A percentile compares a stretch with the other conserved stretches of the same genome.
These are phyloP conservation scores for Diadegma fenestrale DNA, from an alignment of 2,888 invertebrate genomes.

Conservation along the genomic window DNA sequence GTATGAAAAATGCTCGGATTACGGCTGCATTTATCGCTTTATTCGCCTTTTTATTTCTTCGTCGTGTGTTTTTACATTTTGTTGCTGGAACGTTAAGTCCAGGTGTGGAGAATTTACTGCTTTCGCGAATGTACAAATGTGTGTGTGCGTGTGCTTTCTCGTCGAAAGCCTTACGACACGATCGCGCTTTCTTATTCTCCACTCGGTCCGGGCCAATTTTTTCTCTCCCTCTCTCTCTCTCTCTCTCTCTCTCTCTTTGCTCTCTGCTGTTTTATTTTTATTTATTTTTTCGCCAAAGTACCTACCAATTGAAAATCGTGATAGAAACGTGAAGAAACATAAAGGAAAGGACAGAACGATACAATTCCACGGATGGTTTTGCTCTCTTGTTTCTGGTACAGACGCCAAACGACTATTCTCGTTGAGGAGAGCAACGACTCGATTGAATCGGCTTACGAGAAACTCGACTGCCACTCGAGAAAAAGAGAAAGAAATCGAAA, in stretches of 20 bases:
- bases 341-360: slow-evolving; percentile 40
- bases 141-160: no score
- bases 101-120: slow-evolving; percentile 58
- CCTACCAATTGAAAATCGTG: slow-evolving; percentile 54
- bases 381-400: slow-evolving; percentile 27
- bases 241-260: background rate
- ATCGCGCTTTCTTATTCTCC: slow-evolving; percentile 37
- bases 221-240: background rate
- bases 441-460: slow-evolving; percentile 72
- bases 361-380: slow-evolving; percentile 57
- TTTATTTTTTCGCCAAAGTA: slow-evolving; percentile 50
- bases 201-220: background rate
- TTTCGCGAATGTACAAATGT: slow-evolving; percentile 54
- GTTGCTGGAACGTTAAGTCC: slow-evolving; percentile 39
- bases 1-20: background rate
- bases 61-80: slow-evolving; percentile 23
- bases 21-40: slow-evolving; percentile 12
- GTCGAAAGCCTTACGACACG: slow-evolving; percentile 37
- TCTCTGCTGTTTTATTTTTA: slow-evolving; percentile 22
- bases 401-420: slow-evolving; percentile 66
- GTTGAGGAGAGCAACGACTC: slow-evolving; percentile 72
- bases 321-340: slow-evolving; percentile 56
- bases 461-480: slow-evolving; percentile 59
- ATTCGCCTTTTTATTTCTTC: slow-evolving; percentile 7
- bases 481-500: slow-evolving; percentile 6